These are phyloP conservation scores for Uria lomvia DNA, from an alignment of 2,113 vertebrate genomes.

Conservation along the genomic window DNA sequence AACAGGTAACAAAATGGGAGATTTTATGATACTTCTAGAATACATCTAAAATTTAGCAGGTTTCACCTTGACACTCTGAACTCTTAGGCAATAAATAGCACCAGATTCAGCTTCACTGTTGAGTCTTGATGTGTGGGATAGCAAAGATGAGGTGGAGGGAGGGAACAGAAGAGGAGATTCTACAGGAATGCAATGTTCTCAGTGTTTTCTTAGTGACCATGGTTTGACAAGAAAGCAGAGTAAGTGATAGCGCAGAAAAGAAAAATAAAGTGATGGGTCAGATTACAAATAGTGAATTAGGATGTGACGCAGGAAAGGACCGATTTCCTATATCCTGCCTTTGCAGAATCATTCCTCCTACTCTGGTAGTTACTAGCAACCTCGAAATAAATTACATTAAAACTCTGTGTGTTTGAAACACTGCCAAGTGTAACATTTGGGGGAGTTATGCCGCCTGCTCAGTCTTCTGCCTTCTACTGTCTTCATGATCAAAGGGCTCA, in stretches of 20 bases:
- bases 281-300: not conserved
- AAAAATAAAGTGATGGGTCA: not conserved
- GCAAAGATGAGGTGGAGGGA: not conserved
- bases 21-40: not conserved
- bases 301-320: not conserved
- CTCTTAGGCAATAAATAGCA: not conserved
- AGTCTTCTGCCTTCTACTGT: not conserved
- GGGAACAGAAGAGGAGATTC: not conserved
- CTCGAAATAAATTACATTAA: not conserved
- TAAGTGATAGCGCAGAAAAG: fast-evolving
- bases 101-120: not conserved
- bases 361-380: not conserved
- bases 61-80: not conserved
- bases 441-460: not conserved
- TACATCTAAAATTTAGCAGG: not conserved
- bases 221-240: not conserved
- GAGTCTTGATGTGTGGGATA: not conserved
- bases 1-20: not conserved
- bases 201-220: not conserved
- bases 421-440: not conserved
- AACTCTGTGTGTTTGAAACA: not conserved
- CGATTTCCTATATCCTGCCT: not conserved
- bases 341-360: not conserved
- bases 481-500: not conserved
- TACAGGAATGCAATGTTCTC: not conserved